phyloP scores from a whole-genome alignment of 2,888 invertebrate species.

The Calameuta pallipes region DNA sequence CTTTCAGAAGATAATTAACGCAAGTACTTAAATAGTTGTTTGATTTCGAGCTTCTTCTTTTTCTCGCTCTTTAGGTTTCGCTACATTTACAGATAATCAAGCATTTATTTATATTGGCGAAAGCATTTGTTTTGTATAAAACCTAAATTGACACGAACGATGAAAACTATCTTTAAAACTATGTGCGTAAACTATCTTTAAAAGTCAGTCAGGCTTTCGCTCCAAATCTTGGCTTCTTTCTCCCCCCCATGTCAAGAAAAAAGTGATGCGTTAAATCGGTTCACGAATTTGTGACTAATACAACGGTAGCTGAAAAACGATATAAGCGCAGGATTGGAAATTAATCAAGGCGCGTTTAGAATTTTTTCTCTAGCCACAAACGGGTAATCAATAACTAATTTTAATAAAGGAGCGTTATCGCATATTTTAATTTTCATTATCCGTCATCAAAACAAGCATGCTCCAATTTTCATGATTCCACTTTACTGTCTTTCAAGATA shows the following conservation, averaged over 20 bases:
- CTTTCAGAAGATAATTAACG: conserved; percentile 33
- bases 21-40: conserved; percentile 31
- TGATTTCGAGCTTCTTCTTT: neutral
- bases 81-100: neutral
- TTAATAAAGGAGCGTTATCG: neutral
- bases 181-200: no score
- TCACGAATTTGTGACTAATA: neutral
- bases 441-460: neutral
- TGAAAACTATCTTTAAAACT: no score
- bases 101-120: no score
- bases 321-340: neutral
- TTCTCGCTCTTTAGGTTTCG: neutral
- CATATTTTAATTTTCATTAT: neutral
- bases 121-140: no score
- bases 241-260: no score
- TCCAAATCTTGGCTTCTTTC: no score
- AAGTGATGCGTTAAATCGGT: neutral
- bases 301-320: neutral
- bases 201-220: no score
- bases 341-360: neutral
- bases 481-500: no score
- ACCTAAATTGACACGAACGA: neutral
- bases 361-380: neutral
- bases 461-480: neutral
- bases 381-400: neutral